These are phyloP conservation scores for Schizopygopsis pylzovi DNA, from an alignment of 2,797 vertebrate species.

Conservation along the genomic window DNA sequence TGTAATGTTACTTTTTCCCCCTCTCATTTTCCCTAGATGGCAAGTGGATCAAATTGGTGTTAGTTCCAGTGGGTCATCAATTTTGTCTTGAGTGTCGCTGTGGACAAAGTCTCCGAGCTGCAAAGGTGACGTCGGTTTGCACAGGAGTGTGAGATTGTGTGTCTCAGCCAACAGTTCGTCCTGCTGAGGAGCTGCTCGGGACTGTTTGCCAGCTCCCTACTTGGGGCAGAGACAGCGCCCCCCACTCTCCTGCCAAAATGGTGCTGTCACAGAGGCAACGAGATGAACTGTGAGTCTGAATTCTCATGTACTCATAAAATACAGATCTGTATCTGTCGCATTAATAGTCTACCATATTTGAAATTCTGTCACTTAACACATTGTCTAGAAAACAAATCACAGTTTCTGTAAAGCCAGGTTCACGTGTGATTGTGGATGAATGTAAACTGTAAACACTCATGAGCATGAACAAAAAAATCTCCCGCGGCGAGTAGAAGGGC, in stretches of 20 bases:
- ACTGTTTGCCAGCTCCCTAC: slow-evolving; percentile 56
- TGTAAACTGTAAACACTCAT: too few species aligned
- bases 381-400: background rate
- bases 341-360: background rate
- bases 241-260: slow-evolving; percentile 83
- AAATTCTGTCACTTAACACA: background rate
- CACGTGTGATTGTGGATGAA: too few species aligned
- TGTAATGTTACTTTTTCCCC: background rate
- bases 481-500: too few species aligned
- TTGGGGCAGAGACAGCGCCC: slow-evolving; percentile 77
- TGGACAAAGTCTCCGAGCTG: slow-evolving; percentile 4
- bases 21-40: slow-evolving; percentile 75
- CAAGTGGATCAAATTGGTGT: slow-evolving; percentile 75
- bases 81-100: slow-evolving; percentile 71
- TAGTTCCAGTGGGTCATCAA: slow-evolving; percentile 67
- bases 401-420: too few species aligned
- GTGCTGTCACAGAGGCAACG: slow-evolving; percentile 99
- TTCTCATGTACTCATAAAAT: background rate
- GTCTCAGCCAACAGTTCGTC: slow-evolving; percentile 18
- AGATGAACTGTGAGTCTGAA: slow-evolving; percentile 94
- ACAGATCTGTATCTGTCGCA: background rate
- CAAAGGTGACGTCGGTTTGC: slow-evolving; percentile 14
- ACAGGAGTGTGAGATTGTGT: slow-evolving; percentile 2
- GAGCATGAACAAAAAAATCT: too few species aligned
- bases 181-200: slow-evolving; percentile 50